A percentile compares a stretch with the other conserved stretches of the same genome.
These are phyloP conservation scores for Ptilorrhoa leucosticta DNA, from an alignment of 2,113 vertebrate genomes.

Conservation along the genomic window DNA sequence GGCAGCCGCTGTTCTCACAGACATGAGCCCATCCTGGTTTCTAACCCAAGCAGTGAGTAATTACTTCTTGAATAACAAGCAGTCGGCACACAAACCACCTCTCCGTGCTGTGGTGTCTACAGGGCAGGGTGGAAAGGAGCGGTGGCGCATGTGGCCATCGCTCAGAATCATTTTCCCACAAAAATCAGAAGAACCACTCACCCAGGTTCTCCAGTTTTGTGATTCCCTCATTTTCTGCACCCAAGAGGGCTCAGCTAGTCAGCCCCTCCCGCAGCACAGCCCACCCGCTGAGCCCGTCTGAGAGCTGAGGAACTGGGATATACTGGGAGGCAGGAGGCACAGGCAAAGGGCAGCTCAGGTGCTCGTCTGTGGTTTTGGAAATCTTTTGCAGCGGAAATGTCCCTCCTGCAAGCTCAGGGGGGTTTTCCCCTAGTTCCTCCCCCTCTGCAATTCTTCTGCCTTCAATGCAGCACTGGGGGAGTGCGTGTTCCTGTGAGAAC, in stretches of 20 bases:
- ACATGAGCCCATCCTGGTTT: constrained; percentile 1
- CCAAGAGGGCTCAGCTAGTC: background rate
- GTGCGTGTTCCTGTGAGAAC: rapidly evolving
- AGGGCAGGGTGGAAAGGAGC: background rate
- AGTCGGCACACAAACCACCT: background rate
- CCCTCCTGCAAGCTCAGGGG: background rate
- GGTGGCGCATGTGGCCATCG: rapidly evolving
- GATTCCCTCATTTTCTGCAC: background rate
- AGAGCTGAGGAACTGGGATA: background rate
- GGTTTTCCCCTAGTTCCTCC: background rate
- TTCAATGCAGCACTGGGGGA: rapidly evolving
- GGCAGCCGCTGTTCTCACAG: background rate
- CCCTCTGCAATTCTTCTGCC: background rate
- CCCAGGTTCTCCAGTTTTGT: background rate
- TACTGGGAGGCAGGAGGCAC: background rate
- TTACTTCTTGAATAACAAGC: constrained; percentile 15
- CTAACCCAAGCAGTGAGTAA: constrained; percentile 25
- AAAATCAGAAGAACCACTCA: background rate
- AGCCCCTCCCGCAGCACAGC: background rate
- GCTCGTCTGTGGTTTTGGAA: background rate
- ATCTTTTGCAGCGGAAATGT: background rate
- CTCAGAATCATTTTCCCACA: background rate
- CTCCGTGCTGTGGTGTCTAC: background rate
- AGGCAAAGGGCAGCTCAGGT: background rate
- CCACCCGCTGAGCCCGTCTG: rapidly evolving